Evolutionary conservation across 2,888 invertebrate species (phyloP).

Genomic region (Euzetes globulus): DNA sequence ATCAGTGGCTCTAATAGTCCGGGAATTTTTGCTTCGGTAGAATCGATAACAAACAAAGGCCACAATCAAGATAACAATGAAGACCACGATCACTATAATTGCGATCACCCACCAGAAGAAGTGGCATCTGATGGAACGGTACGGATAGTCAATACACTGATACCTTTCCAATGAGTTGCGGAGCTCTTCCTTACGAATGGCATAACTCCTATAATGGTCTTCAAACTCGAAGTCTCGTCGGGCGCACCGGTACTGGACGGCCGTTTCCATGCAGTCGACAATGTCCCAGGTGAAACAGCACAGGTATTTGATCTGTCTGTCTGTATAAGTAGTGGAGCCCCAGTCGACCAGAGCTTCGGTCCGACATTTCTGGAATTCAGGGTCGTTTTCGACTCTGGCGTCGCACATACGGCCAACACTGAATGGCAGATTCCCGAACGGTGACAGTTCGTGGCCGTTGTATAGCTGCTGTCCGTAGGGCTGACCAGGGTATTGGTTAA

Average conservation of each 20-base stretch:
- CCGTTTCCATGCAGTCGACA: not conserved
- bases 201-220: not conserved
- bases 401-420: not conserved
- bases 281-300: not conserved
- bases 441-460: not conserved
- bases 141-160: not conserved
- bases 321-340: not conserved
- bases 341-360: not conserved
- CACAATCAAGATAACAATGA: not conserved
- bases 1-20: not conserved
- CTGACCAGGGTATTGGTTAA: not conserved
- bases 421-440: not conserved
- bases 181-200: not conserved
- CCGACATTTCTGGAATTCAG: not conserved
- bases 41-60: not conserved
- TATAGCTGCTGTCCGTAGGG: not conserved
- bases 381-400: not conserved
- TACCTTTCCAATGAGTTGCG: not conserved
- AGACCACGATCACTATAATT: not conserved
- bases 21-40: not conserved
- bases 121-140: not conserved
- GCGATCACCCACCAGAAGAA: not conserved
- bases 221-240: not conserved
- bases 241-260: not conserved
- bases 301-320: conserved; percentile 1